phyloP scores from a whole-genome alignment of 1,140 invertebrate species.

The Euborellia annulipes region DNA sequence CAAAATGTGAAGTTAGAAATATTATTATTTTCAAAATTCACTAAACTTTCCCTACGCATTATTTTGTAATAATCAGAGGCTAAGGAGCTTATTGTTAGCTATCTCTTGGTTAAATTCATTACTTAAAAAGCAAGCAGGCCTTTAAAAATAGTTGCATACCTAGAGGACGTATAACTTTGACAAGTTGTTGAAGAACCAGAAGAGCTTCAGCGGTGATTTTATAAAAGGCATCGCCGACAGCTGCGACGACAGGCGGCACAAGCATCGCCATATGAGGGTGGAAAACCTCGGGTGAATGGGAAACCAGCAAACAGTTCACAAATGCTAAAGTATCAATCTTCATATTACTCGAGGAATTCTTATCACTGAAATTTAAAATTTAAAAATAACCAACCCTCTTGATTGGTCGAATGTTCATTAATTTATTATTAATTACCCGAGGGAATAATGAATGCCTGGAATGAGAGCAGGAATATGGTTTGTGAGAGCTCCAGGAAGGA shows the following conservation, averaged over 20 bases:
- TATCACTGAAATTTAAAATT: constrained; percentile 45
- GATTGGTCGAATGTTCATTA: neutral
- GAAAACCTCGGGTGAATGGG: constrained; percentile 66
- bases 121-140: no score
- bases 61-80: no score
- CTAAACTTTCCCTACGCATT: no score
- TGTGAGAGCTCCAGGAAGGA: constrained; percentile 73
- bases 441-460: constrained; percentile 78
- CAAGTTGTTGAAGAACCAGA: constrained; percentile 81
- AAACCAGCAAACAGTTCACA: constrained; percentile 68
- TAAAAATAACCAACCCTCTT: constrained; percentile 9
- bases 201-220: constrained; percentile 95
- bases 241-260: constrained; percentile 73
- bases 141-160: no score
- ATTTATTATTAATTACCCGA: constrained; percentile 36
- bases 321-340: constrained; percentile 95
- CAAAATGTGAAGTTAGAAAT: no score
- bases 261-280: constrained; percentile 64
- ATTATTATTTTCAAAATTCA: no score
- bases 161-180: constrained; percentile 83
- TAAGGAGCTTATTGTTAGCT: no score
- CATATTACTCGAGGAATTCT: constrained; percentile 93
- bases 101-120: no score
- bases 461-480: constrained; percentile 73
- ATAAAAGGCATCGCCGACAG: constrained; percentile 91